phyloP scores from a whole-genome alignment of 2,113 vertebrate species.

The Morone saxatilis region DNA sequence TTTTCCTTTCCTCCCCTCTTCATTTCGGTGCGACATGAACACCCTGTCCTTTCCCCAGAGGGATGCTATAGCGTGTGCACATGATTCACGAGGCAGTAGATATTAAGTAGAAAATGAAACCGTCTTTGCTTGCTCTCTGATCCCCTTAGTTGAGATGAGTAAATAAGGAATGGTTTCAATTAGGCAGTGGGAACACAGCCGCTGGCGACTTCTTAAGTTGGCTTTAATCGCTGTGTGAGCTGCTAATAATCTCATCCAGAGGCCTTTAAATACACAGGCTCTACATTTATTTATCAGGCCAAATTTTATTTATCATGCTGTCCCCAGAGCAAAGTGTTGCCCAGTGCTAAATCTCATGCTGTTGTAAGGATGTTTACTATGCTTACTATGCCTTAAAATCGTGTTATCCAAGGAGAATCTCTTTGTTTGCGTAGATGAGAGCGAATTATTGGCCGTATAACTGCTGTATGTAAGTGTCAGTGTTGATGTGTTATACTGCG shows the following conservation, averaged over 20 bases:
- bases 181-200: slow-evolving; percentile 76
- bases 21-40: slow-evolving; percentile 64
- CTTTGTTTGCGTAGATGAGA: slow-evolving; percentile 67
- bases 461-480: slow-evolving; percentile 33
- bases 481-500: slow-evolving; percentile 28
- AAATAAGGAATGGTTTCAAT: slow-evolving; percentile 85
- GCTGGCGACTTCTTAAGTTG: slow-evolving; percentile 73
- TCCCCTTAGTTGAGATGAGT: slow-evolving; percentile 72
- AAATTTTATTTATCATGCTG: slow-evolving; percentile 56
- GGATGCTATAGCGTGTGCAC: slow-evolving; percentile 27
- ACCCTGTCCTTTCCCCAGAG: slow-evolving; percentile 59
- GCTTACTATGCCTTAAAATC: slow-evolving; percentile 57
- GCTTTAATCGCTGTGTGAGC: slow-evolving; percentile 79
- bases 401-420: slow-evolving; percentile 57
- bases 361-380: slow-evolving; percentile 57
- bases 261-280: slow-evolving; percentile 64
- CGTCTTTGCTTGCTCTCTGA: slow-evolving; percentile 61
- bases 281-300: slow-evolving; percentile 68
- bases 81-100: slow-evolving; percentile 52
- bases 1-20: slow-evolving; percentile 52
- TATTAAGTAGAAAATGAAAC: slow-evolving; percentile 72
- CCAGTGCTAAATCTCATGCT: slow-evolving; percentile 27
- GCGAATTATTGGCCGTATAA: slow-evolving; percentile 49
- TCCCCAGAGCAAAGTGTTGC: slow-evolving; percentile 52
- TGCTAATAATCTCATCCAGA: slow-evolving; percentile 75